Base-by-base conservation (phyloP, 2,113 vertebrate species). In the Setophaga kirtlandii region DNA sequence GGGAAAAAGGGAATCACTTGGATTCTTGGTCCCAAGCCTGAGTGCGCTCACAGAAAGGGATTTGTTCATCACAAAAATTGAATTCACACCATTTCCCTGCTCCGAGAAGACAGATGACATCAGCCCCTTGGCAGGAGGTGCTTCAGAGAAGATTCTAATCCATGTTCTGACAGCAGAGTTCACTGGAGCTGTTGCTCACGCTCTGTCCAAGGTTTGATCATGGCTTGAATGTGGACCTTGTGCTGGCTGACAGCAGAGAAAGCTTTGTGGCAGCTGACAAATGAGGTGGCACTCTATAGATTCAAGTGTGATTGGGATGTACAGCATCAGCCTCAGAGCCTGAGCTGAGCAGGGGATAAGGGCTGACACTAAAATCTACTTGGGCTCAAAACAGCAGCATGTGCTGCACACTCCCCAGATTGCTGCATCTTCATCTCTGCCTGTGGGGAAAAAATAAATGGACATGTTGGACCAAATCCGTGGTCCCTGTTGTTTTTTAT, bases 271-370 rank as follows among this genome's bases (percentile, higher is more conserved):
- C 94, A 97, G 97, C 89, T 97, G 98, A 98, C 93, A 93, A 97
- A 98, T 91, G 97, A 98, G 95, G 97, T 95, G 96, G 96, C 13
- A 94, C 89, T 94, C 95, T 93, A 95, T 58, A 81, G 93, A 96
- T 95, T 81, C 89, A 85, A 97, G 96, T 44, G 59, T 55, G 94
- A 97, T 93, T 88, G 76, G 88, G 97, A 97, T 94, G 89, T 79
- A 31, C 65, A 85, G 88, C 92, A 91, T 91, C 78, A 88, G 95
- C 91, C 82, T 3, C 50, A 77, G 90, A 95, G 80, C 79, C 87
- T 37, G 5, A 12, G 16, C 30, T 63, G 69, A 69, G 83, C 5
- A 52, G 46, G 69, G 94, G 90, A 92, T 93, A 82, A 96, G 83
- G 96, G 94, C 87, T 85, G 89, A 96, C 93, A 76, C 64, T 44